phyloP scores from a whole-genome alignment of 2,888 invertebrate species.

The Mythimna impura region DNA sequence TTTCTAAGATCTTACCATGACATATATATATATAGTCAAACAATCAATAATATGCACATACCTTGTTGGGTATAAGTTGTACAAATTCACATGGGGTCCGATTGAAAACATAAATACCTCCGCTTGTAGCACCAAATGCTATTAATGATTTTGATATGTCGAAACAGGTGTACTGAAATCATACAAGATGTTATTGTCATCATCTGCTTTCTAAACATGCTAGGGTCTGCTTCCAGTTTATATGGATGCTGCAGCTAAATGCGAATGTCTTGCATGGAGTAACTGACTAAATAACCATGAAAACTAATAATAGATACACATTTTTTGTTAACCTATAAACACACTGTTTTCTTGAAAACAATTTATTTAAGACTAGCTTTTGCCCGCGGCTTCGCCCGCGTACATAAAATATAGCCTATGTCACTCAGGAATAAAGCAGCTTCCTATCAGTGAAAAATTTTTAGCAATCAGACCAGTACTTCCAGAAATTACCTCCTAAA shows the following conservation, averaged over 20 bases:
- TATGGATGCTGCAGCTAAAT: neutral
- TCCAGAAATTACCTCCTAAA: too few species aligned
- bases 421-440: too few species aligned
- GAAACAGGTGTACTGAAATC: slow-evolving; percentile 93
- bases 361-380: too few species aligned
- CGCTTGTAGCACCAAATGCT: slow-evolving; percentile 95
- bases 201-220: neutral
- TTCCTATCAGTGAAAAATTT: too few species aligned
- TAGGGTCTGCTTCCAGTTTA: neutral
- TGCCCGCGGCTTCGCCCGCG: too few species aligned
- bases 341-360: too few species aligned
- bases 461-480: too few species aligned
- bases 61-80: slow-evolving; percentile 95
- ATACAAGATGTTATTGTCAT: slow-evolving; percentile 1
- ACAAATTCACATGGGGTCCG: slow-evolving; percentile 93
- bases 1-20: too few species aligned
- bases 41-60: slow-evolving; percentile 70
- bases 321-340: too few species aligned
- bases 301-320: neutral
- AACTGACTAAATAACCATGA: neutral
- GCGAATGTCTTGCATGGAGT: neutral
- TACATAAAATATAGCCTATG: too few species aligned
- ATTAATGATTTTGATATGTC: slow-evolving; percentile 93
- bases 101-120: slow-evolving; percentile 95
- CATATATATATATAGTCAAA: too few species aligned